Evolutionary conservation across 2,888 invertebrate species (phyloP).

Genomic region (Diarsia brunnea): DNA sequence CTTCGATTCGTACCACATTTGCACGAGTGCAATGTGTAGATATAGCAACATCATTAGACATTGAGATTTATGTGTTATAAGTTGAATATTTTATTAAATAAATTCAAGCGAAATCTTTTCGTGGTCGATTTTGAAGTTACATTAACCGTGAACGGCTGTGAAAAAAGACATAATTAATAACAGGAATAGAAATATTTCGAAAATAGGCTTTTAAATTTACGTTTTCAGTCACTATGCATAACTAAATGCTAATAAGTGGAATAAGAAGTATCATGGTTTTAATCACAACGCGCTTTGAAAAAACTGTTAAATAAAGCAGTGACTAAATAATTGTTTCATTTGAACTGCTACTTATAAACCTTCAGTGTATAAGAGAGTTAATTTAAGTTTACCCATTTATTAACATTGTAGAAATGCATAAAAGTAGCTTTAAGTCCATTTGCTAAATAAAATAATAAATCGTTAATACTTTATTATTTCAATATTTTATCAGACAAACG

Average conservation of each 20-base stretch:
- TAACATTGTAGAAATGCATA: background rate
- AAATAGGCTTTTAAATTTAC: background rate
- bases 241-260: background rate
- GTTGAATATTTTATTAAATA: background rate
- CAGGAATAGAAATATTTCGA: background rate
- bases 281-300: background rate
- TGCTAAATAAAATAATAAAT: background rate
- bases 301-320: background rate
- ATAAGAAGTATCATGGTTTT: background rate
- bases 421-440: background rate
- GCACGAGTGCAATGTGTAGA: background rate
- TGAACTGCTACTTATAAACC: background rate
- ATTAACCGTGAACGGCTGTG: background rate
- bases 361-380: background rate
- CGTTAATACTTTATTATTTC: background rate
- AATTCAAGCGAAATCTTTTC: background rate
- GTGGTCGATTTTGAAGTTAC: too few relatives aligned
- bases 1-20: background rate
- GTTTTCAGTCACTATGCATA: background rate
- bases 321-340: background rate
- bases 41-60: background rate
- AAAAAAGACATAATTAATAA: background rate
- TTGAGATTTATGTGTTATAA: background rate
- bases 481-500: conserved; percentile 20
- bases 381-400: background rate